phyloP scores from a whole-genome alignment of 2,797 vertebrate species.

The Alcedo quadribrachys region DNA sequence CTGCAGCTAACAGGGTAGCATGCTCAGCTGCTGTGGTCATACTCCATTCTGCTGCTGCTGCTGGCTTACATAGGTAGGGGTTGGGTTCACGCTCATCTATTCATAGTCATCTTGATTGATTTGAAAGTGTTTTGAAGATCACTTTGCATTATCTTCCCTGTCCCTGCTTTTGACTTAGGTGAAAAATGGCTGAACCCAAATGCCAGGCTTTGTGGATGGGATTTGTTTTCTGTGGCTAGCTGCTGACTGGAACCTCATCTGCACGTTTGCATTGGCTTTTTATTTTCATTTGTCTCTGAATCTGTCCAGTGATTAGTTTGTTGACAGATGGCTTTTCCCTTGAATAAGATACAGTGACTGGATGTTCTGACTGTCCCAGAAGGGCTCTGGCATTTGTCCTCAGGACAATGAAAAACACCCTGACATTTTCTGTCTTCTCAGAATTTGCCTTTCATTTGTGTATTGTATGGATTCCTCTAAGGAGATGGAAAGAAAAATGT shows the following conservation, averaged over 20 bases:
- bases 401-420: slow-evolving; percentile 50
- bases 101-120: background rate
- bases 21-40: background rate
- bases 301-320: slow-evolving; percentile 61
- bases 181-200: slow-evolving; percentile 32
- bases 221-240: slow-evolving; percentile 38
- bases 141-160: background rate
- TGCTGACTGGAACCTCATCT: slow-evolving; percentile 64
- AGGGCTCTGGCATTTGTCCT: slow-evolving; percentile 59
- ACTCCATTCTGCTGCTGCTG: background rate
- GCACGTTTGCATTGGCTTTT: slow-evolving; percentile 62
- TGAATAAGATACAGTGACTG: slow-evolving; percentile 65
- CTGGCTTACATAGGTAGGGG: background rate
- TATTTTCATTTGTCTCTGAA: slow-evolving; percentile 64
- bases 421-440: slow-evolving; percentile 46
- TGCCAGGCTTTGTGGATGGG: slow-evolving; percentile 27
- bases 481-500: slow-evolving; percentile 13
- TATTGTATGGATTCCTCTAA: slow-evolving; percentile 24
- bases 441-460: slow-evolving; percentile 50
- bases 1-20: background rate
- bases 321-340: slow-evolving; percentile 68
- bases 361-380: slow-evolving; percentile 65
- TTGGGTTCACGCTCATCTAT: background rate
- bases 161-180: background rate
- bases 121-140: background rate